phyloP scores from a whole-genome alignment of 2,888 invertebrate species.

The Brenthis daphne region DNA sequence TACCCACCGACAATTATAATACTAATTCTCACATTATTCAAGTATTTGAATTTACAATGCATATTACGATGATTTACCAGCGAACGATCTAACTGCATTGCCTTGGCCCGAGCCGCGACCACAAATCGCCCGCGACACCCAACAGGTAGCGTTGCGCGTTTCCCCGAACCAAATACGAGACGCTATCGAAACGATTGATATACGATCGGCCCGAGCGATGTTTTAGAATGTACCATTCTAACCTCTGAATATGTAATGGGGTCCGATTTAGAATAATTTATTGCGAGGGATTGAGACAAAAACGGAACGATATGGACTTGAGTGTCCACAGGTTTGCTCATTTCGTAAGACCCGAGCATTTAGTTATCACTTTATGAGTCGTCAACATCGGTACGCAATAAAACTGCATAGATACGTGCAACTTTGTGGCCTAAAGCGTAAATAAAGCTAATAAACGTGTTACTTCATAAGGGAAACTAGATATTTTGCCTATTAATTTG shows the following conservation, averaged over 20 bases:
- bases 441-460: slow-evolving; percentile 35
- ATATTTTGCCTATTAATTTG: slow-evolving; percentile 30
- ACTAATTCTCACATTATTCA: no score
- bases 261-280: slow-evolving; percentile 79
- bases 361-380: neutral
- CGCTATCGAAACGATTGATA: slow-evolving; percentile 77
- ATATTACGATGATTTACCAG: slow-evolving; percentile 19
- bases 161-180: slow-evolving; percentile 64
- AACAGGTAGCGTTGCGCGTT: slow-evolving; percentile 74
- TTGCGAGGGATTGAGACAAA: slow-evolving; percentile 70
- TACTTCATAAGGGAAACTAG: slow-evolving; percentile 27
- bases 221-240: slow-evolving; percentile 69
- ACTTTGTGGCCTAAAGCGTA: slow-evolving; percentile 30
- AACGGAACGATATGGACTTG: slow-evolving; percentile 58
- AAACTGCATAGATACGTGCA: slow-evolving; percentile 20
- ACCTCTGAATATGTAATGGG: slow-evolving; percentile 80
- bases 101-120: slow-evolving; percentile 39
- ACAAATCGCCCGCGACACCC: slow-evolving; percentile 63
- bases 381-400: no score
- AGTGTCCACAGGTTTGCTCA: neutral
- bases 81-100: neutral
- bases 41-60: no score
- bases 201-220: slow-evolving; percentile 72
- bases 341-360: neutral
- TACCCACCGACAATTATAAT: neutral